A percentile compares a stretch with the other conserved stretches of the same genome.
Conservation (phyloP, 2,113 vertebrate genomes). For the Oenanthe melanoleuca region DNA sequence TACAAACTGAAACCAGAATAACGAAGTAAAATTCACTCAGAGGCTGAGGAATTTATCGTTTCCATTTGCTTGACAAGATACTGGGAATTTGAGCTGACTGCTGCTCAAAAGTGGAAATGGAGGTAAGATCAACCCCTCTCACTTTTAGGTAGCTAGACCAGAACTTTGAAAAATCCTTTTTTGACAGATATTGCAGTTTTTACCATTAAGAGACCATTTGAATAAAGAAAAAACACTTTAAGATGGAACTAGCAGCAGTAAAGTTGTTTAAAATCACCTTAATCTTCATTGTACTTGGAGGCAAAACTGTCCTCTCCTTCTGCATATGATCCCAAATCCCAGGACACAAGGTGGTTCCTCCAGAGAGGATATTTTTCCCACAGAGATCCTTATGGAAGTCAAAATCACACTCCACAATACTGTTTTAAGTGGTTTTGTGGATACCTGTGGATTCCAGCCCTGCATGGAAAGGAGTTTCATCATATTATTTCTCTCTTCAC, state of each 20-base stretch:
- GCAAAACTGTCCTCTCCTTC: conserved; percentile 84
- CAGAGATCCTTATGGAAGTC: conserved; percentile 86
- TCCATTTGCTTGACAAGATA: neutral
- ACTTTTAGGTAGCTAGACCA: neutral
- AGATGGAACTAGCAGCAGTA: neutral
- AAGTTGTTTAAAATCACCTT: conserved; percentile 79
- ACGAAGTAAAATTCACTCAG: neutral
- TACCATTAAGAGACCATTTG: neutral
- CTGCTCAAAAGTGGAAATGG: neutral
- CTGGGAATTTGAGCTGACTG: neutral
- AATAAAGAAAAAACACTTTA: neutral
- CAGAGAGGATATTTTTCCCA: conserved; percentile 85
- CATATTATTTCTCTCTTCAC: neutral
- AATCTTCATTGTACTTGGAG: conserved; percentile 85
- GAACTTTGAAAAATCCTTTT: neutral
- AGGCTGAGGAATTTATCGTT: neutral
- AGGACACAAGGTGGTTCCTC: conserved; percentile 82
- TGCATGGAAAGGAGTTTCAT: neutral
- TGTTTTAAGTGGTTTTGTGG: neutral
- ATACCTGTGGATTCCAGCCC: conserved; percentile 32
- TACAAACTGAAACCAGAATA: neutral
- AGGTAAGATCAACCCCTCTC: neutral
- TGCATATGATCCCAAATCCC: conserved; percentile 86
- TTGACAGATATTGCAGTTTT: neutral
- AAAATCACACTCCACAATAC: conserved; percentile 86